Evolutionary conservation across 2,888 invertebrate species (phyloP), one percentile per base, ranked within the genome.

Genomic region (Lycia hirtaria): DNA sequence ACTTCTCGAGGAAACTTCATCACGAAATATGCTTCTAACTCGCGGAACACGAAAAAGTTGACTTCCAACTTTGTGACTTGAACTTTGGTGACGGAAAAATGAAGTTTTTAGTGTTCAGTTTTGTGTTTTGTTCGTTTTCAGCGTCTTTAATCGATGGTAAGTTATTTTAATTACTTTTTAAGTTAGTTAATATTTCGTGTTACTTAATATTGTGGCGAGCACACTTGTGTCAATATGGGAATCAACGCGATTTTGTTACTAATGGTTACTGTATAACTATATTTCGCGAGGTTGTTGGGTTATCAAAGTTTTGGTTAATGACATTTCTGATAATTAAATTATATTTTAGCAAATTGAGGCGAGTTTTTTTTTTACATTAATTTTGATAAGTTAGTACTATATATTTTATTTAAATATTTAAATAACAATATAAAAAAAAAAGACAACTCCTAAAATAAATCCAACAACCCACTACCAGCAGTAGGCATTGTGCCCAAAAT

Each of bases 111-210:
- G 69, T 80, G 72, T 61, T 75, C 15, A 57, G 63, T 48, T 64
- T 75, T 60, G 76, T 85, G 71, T 40, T 83, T 65, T 81, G 77
- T 71, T 64, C 69, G 54, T 37, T 76, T 56, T 68, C 67, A 20
- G 71, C 65, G 51, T 63, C 70, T 74, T 69, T 75, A 6, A 76
- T 73, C 0, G 64, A 49, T 44, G 81, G 85, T 86, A 56, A 83
- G 84, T 10, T 24, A 12, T 15, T 26, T 9, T 33, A 6, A 55
- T 48, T 26, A n/a, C 2, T 75, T 52, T n/a, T 41, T 38, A 5
- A 10, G 24, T 22, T 48, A 32, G 19, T 35, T 40, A 43, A 33
- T 12, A 49, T 48, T 30, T 33, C 7, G 28, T 12, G 12, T 41
- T 41, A 15, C 5, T 41, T 15, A 15, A 15, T 26, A n/a, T 7